Evolutionary conservation across 2,888 invertebrate species (phyloP).

Genomic region (Caenorhabditis sp.): DNA sequence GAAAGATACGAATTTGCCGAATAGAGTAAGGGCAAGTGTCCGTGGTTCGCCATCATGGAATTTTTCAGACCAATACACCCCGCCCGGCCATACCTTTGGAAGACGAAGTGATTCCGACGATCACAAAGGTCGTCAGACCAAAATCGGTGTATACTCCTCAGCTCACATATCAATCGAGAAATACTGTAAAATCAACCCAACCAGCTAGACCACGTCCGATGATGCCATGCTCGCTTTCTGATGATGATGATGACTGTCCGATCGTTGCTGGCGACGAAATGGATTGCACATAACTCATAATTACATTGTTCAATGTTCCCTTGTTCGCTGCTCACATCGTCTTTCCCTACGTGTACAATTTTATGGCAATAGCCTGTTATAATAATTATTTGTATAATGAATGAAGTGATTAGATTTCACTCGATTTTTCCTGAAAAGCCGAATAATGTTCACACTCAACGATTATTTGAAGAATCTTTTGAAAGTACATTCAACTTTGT

Average conservation of each 20-base stretch:
- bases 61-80: neutral
- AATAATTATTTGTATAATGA: no score
- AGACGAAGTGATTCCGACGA: slow-evolving; percentile 8
- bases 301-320: neutral
- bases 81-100: slow-evolving; percentile 41
- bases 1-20: no score
- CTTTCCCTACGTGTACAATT: neutral
- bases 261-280: neutral
- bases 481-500: slow-evolving; percentile 14
- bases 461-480: no score
- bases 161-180: neutral
- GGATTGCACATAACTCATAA: slow-evolving; percentile 19
- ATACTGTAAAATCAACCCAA: slow-evolving; percentile 3
- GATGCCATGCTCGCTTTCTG: slow-evolving; percentile 37
- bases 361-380: no score
- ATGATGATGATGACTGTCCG: neutral
- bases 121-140: neutral
- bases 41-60: no score
- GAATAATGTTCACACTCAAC: no score
- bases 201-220: neutral
- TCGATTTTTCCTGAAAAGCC: no score
- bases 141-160: neutral
- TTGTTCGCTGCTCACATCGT: neutral
- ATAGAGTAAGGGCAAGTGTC: no score
- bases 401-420: no score